phyloP scores from a whole-genome alignment of 2,888 invertebrate genomes.

The Drosophila multiciliata region DNA sequence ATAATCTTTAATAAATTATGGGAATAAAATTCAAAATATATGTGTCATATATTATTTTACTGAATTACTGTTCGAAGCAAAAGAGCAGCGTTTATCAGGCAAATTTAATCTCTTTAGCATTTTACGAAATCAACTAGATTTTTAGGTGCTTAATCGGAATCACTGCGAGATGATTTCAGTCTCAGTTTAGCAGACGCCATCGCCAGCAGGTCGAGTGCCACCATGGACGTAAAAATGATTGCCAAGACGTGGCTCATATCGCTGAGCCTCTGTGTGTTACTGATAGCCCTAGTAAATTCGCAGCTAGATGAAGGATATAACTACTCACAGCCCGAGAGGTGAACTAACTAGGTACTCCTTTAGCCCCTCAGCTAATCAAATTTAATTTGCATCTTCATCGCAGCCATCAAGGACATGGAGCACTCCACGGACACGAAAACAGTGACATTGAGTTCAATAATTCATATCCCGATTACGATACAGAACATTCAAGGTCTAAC shows the following conservation, averaged over 20 bases:
- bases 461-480: background rate
- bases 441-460: background rate
- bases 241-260: constrained; percentile 48
- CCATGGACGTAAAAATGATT: constrained; percentile 30
- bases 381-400: constrained; percentile 4
- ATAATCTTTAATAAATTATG: no score
- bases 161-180: constrained; percentile 19
- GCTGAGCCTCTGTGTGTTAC: no score
- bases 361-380: background rate
- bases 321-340: constrained; percentile 29
- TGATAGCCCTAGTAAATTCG: constrained; percentile 28
- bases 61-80: no score
- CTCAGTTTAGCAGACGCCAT: constrained; percentile 27
- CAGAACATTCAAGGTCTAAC: no score
- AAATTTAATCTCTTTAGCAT: background rate
- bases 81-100: no score
- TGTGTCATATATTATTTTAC: no score
- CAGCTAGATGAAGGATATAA: constrained; percentile 38
- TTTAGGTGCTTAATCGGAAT: background rate
- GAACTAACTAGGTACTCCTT: background rate
- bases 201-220: background rate
- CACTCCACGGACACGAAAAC: constrained; percentile 3
- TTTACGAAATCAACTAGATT: background rate
- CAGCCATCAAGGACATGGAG: background rate
- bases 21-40: no score